Evolutionary conservation across 1,140 invertebrate species (phyloP).

Genomic region (Diabrotica undecimpunctata): DNA sequence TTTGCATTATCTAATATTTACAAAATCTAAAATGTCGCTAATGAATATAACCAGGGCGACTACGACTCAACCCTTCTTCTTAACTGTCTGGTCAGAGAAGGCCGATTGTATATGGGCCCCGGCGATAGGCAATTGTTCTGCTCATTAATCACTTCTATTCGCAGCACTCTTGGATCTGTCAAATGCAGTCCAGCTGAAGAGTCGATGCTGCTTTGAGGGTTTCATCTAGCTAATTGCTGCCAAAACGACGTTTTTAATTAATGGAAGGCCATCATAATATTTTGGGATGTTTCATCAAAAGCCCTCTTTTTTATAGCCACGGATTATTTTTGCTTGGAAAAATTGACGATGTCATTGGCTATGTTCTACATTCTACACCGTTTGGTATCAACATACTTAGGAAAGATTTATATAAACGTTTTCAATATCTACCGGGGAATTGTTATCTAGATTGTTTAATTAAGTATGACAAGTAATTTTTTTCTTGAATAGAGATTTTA

Average conservation of each 20-base stretch:
- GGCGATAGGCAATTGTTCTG: constrained; percentile 45
- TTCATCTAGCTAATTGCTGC: constrained; percentile 47
- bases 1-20: constrained; percentile 37
- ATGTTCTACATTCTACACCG: constrained; percentile 5
- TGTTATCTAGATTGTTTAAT: too few species aligned
- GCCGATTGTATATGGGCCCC: constrained; percentile 13
- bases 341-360: constrained; percentile 9
- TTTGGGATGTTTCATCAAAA: constrained; percentile 31
- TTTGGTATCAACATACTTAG: constrained; percentile 7
- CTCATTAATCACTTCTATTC: constrained; percentile 47
- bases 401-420: too few species aligned
- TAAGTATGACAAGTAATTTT: too few species aligned
- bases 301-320: constrained; percentile 20
- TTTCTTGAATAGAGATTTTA: too few species aligned
- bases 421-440: too few species aligned
- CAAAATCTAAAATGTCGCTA: constrained; percentile 45
- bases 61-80: constrained; percentile 39
- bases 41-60: constrained; percentile 32
- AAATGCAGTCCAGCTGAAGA: constrained; percentile 46
- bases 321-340: constrained; percentile 14
- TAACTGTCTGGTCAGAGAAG: constrained; percentile 26
- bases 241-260: constrained; percentile 46
- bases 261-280: constrained; percentile 28
- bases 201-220: constrained; percentile 44
- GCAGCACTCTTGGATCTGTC: constrained; percentile 44